Evolutionary conservation across 2,113 vertebrate genomes (phyloP), one percentile per base, ranked within the genome.

Genomic region (Columba livia): DNA sequence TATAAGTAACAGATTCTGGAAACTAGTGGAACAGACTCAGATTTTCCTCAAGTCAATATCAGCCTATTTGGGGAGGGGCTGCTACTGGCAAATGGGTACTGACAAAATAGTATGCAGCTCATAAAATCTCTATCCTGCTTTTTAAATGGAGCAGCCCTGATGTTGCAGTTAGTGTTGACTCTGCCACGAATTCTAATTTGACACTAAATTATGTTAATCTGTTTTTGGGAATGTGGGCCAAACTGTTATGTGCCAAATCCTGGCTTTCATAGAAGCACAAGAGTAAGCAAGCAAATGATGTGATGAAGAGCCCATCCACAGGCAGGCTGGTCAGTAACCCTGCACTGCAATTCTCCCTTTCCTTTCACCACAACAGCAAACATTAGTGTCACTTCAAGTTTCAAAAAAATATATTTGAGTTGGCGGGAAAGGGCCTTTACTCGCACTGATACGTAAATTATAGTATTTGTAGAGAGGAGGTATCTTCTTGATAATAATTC

Each of bases 171-270:
- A 70, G 40, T 67, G 57, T 81, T 90, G 86, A 21, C 28, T 89
- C 48, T 82, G 24, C 29, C 58, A 75, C 2, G 2, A 82, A 58
- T 79, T 44, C 4, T 93, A 85, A 79, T 94, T 85, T 79, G 62
- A 20, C 58, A 64, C 15, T 89, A 79, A 67, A 51, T 89, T 82
- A 82, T 72, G 23, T 69, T 93, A 82, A 72, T 79, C 58, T 79
- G 5, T 11, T 85, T 93, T 64, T 5, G 34, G 60, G 34, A 67
- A 56, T 56, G 15, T 51, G 66, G 54, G 26, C 24, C 81, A 88
- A 85, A 77, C 2, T 3, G 24, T 82, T 71, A 48, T 15, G 28
- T 88, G 82, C 54, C 74, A 85, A 85, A 82, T 58, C 25, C 15
- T 26, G 17, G 17, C 38, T 23, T 89, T 44, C 53, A 15, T 56